Percentiles rank a stretch among this genome's conserved stretches.
phyloP scores from a whole-genome alignment of 37 sponge, comb jelly and placozoan genomes.

The Eunapius fragilis region DNA sequence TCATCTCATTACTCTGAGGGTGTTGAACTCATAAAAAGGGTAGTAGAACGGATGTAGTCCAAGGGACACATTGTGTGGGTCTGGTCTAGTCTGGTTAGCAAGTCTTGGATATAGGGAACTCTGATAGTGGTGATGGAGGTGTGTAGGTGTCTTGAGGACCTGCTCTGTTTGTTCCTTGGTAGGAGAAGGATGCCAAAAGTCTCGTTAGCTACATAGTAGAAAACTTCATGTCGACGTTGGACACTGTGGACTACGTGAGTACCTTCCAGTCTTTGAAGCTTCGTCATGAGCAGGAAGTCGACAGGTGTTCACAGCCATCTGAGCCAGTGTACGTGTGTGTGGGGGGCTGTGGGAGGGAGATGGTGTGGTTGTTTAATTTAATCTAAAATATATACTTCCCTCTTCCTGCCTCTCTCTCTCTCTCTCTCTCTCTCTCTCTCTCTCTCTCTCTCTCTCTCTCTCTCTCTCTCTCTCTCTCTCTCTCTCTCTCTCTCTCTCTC shows the following conservation, averaged over 20 bases:
- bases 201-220: constrained; percentile 79
- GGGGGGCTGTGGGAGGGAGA: background rate
- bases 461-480: constrained; percentile 1
- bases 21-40: too few species aligned
- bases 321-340: background rate
- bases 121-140: too few species aligned
- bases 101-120: too few species aligned
- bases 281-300: constrained; percentile 71
- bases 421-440: too few species aligned
- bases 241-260: constrained; percentile 76
- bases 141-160: background rate
- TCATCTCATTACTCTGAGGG: too few species aligned
- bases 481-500: background rate
- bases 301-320: constrained; percentile 25
- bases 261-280: constrained; percentile 80
- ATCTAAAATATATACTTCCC: too few species aligned
- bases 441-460: background rate
- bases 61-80: too few species aligned
- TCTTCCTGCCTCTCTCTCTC: too few species aligned
- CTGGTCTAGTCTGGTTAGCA: too few species aligned
- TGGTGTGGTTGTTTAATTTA: background rate
- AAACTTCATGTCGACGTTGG: constrained; percentile 60
- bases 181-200: constrained; percentile 71
- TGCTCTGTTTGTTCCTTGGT: background rate
- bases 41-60: too few species aligned